Base-by-base conservation (phyloP, 1,140 invertebrate genomes). In the Helicoverpa zea region DNA sequence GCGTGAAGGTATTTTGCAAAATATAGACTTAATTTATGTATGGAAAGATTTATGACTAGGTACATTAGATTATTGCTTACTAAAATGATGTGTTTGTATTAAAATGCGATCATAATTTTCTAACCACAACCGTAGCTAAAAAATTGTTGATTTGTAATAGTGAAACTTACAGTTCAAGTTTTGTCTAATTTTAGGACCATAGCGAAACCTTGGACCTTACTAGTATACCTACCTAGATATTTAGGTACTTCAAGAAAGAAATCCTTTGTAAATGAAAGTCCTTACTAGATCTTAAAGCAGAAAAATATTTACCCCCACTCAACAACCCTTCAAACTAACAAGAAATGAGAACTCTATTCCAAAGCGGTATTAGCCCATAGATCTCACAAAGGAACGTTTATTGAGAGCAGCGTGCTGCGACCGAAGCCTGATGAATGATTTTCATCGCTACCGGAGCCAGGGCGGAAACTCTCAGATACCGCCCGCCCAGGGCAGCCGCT, bases 1-100 rank as follows among this genome's bases (percentile, higher is more conserved):
- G 82, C 86, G 86, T 88, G 84, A 86, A 87, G 88, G 85, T 85
- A 89, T 89, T 89, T 86, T 86, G 83, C 83, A 80, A 81, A 83
- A 83, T 85, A 81, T 85, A 84, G 83, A 84, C 78, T 83, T 83
- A 85, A 78, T 77, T 80, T 76, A 75, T 79, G 61, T 81, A 56
- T 47, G 29, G 9, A 54, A 74, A 61, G 77, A 79, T 79, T 79
- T 80, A 73, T 80, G n/a, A 61, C 68, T 80, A n/a, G n/a, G n/a
- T n/a, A 23, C 23, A 63, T 76, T 51, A 49, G 58, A 77, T 66
- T 63, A 51, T 66, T 63, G 61, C 51, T 29, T 66, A 64, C 49
- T 43, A 51, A 54, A 18, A 52, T 68, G 64, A 68, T 68, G 16
- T 49, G n/a, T 49, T 49, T 68, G 35, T 18, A 18, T 23, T 49